phyloP scores from a whole-genome alignment of 1,140 invertebrate species.

The Ephestia elutella region DNA sequence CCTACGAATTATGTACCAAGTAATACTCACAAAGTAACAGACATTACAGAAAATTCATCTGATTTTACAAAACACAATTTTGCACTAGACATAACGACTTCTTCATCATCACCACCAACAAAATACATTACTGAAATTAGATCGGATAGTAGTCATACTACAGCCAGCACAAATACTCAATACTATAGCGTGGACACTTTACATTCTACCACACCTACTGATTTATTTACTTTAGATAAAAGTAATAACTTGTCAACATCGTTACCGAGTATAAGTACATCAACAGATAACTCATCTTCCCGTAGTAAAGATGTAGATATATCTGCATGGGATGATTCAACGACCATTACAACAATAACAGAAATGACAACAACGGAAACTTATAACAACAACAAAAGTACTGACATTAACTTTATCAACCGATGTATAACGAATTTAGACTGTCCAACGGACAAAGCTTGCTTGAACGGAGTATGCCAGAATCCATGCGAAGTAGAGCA shows the following conservation, averaged over 20 bases:
- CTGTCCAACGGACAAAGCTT: constrained; percentile 79
- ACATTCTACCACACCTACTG: neutral
- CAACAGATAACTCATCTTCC: constrained; percentile 54
- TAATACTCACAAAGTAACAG: neutral
- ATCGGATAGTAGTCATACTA: neutral
- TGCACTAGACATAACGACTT: neutral
- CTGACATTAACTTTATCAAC: constrained; percentile 52
- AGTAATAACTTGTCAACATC: constrained; percentile 8
- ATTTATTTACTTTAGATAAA: neutral
- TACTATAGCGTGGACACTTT: neutral
- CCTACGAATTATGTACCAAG: neutral
- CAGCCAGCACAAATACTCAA: neutral
- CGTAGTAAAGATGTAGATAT: constrained; percentile 63
- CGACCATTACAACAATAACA: constrained; percentile 38
- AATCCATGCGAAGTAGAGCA: constrained; percentile 79
- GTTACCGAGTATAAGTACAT: constrained; percentile 35
- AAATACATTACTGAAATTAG: neutral
- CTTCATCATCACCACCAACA: neutral
- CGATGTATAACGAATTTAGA: constrained; percentile 79
- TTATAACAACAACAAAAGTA: constrained; percentile 25
- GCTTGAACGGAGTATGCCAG: constrained; percentile 80
- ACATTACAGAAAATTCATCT: neutral
- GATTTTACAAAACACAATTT: neutral
- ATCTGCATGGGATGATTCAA: constrained; percentile 63
- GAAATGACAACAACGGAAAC: constrained; percentile 49